Conservation (phyloP, 2,797 vertebrate genomes). For the Lagodon rhomboides region DNA sequence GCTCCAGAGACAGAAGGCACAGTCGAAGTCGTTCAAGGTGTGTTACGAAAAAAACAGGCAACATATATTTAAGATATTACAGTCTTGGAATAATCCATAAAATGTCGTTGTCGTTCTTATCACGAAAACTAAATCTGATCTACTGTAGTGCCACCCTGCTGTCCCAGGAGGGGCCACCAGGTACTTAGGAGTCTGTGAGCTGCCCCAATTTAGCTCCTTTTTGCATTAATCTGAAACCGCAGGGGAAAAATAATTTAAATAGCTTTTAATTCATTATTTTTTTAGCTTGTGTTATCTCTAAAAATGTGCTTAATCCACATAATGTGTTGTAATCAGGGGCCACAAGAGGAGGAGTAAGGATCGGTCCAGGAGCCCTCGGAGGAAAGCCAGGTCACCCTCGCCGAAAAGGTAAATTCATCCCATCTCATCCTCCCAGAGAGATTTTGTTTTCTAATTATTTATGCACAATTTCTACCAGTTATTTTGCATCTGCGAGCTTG, state of each 20-base stretch:
- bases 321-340: constrained; percentile 77
- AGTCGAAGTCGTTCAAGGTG: constrained; percentile 92
- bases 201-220: not conserved
- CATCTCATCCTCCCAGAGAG: not conserved
- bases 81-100: not conserved
- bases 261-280: too few relatives aligned
- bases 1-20: constrained; percentile 87
- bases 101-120: not conserved
- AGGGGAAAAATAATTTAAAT: too few relatives aligned
- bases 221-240: not conserved
- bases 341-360: constrained; percentile 91
- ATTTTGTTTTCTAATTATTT: not conserved
- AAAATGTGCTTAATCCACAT: not conserved
- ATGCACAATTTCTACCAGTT: too few relatives aligned
- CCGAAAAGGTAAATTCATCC: constrained; percentile 86
- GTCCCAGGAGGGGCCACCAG: not conserved
- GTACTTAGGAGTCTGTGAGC: not conserved
- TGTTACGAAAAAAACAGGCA: constrained; percentile 16
- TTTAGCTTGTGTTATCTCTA: not conserved
- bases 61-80: not conserved
- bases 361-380: constrained; percentile 88
- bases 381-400: constrained; percentile 89
- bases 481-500: not conserved
- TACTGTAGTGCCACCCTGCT: not conserved
- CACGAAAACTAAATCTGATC: not conserved